These are phyloP conservation scores for Gallinago paraguaiae DNA, from an alignment of 2,113 vertebrate genomes.

Conservation along the genomic window DNA sequence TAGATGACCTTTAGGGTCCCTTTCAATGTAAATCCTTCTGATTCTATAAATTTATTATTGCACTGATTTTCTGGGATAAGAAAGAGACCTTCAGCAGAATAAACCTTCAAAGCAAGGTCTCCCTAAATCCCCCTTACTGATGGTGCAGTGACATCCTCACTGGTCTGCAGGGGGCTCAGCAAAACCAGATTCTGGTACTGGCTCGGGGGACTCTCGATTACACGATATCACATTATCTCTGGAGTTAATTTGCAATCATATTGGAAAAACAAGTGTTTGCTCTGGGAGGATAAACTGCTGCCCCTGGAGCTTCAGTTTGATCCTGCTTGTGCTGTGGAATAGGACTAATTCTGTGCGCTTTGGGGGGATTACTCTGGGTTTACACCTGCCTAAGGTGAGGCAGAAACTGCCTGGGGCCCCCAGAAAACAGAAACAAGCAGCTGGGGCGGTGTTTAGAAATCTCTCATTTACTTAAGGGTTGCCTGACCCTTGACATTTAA, in stretches of 20 bases:
- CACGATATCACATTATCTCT: neutral
- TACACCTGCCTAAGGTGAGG: rapidly evolving
- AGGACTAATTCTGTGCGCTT: neutral
- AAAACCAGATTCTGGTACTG: neutral
- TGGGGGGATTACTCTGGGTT: neutral
- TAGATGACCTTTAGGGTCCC: too few species aligned
- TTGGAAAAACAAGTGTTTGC: neutral
- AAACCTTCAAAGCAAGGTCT: neutral
- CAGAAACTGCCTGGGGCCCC: neutral
- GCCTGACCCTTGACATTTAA: neutral
- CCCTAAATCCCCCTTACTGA: neutral
- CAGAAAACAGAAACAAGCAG: neutral
- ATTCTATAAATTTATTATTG: neutral
- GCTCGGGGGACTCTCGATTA: neutral
- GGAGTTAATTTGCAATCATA: neutral
- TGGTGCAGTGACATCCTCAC: neutral
- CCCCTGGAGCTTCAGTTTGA: neutral
- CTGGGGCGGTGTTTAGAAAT: neutral
- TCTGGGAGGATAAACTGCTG: neutral
- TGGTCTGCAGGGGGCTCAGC: neutral
- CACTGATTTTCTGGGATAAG: neutral
- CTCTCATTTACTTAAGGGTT: neutral
- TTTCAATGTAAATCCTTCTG: too few species aligned
- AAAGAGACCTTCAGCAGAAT: neutral
- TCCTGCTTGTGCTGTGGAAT: neutral